These are phyloP conservation scores for Epistrophe grossulariae DNA, from an alignment of 2,888 invertebrate species.

Conservation along the genomic window DNA sequence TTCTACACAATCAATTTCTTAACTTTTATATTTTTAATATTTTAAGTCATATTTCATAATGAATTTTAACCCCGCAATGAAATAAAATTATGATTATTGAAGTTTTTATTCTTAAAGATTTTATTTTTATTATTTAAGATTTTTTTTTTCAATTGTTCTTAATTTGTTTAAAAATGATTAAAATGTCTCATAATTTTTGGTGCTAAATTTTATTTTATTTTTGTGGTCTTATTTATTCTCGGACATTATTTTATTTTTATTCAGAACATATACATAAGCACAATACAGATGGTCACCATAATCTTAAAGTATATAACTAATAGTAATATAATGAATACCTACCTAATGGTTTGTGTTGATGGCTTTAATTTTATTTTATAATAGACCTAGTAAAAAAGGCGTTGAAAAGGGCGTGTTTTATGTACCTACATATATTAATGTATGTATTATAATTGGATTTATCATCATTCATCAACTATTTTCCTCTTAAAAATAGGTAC, in stretches of 20 bases:
- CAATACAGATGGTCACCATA: background rate
- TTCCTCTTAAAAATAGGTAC: background rate
- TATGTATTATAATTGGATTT: slow-evolving; percentile 52
- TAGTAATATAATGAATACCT: slow-evolving; percentile 14
- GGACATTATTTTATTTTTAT: background rate
- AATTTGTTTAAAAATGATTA: no score
- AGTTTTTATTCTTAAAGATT: no score
- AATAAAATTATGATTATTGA: no score
- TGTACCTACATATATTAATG: background rate
- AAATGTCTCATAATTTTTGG: no score
- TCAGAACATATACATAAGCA: background rate
- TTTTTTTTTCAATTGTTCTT: no score
- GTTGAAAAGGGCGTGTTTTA: slow-evolving; percentile 24
- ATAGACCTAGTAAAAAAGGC: slow-evolving; percentile 37
- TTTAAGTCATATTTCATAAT: no score
- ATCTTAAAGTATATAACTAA: background rate
- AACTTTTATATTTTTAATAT: no score
- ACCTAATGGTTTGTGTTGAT: slow-evolving; percentile 36
- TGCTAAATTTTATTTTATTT: no score
- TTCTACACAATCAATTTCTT: no score
- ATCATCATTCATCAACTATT: slow-evolving; percentile 41
- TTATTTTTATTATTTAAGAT: no score
- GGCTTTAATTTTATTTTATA: background rate
- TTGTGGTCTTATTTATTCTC: background rate
- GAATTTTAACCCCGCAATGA: no score